Conservation (phyloP, 2,797 vertebrate genomes). For the Graptemys geographica region DNA sequence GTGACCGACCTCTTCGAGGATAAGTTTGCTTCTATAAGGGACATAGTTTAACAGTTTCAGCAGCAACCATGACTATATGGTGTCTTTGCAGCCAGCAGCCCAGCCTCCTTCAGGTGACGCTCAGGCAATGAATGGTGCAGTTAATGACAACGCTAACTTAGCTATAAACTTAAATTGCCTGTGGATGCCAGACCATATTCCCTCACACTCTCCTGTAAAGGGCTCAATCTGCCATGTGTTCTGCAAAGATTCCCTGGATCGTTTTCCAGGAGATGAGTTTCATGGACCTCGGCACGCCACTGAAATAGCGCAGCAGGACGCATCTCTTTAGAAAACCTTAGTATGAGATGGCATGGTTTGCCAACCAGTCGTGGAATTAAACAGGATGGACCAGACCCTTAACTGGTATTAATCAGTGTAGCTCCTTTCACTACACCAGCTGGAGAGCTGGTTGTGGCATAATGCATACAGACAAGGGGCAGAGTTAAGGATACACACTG, state of each 20-base stretch:
- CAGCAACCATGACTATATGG: neutral
- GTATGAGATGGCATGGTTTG: neutral
- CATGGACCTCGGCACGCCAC: neutral
- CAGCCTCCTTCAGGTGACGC: neutral
- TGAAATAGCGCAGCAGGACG: neutral
- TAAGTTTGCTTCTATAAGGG: neutral
- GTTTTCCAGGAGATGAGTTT: neutral
- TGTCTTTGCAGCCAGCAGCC: slow-evolving; percentile 19
- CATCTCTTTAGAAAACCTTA: neutral
- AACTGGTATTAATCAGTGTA: neutral
- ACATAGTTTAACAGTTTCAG: slow-evolving; percentile 1
- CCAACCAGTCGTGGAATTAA: neutral
- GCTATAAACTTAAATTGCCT: neutral
- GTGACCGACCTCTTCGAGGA: neutral
- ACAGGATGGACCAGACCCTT: neutral
- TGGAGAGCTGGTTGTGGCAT: fast-evolving
- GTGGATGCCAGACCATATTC: neutral
- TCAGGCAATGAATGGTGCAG: neutral
- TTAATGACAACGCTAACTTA: neutral
- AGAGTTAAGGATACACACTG: fast-evolving
- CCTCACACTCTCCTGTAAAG: fast-evolving
- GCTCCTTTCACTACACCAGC: neutral
- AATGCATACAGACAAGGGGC: neutral
- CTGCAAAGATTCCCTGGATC: fast-evolving
- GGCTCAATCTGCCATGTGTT: neutral